Conservation (phyloP, 1,140 invertebrate genomes). For the Ladona fulva region DNA sequence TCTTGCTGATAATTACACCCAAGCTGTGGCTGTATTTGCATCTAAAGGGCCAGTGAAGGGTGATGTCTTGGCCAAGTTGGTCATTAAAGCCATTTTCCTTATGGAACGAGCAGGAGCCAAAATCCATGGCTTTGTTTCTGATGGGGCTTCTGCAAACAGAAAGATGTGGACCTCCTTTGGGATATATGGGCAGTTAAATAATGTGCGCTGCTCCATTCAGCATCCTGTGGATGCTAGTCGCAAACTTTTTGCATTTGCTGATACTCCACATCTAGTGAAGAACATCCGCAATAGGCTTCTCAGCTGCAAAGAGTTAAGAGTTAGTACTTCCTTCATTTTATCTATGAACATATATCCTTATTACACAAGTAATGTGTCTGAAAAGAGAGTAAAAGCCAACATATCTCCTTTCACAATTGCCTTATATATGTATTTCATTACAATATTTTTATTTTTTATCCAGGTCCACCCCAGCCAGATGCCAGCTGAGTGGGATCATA, state of each 20-base stretch:
- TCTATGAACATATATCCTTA: no score
- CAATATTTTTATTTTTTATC: constrained; percentile 6
- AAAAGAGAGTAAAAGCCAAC: no score
- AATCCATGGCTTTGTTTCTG: constrained; percentile 24
- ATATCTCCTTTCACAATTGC: no score
- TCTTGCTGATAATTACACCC: constrained; percentile 16
- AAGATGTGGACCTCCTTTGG: constrained; percentile 25
- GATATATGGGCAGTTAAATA: constrained; percentile 18
- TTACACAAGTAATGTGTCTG: no score
- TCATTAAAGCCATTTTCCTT: constrained; percentile 21
- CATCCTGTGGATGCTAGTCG: constrained; percentile 22
- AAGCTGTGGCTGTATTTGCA: constrained; percentile 22
- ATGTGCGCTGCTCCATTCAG: constrained; percentile 20
- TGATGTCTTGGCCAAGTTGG: constrained; percentile 11
- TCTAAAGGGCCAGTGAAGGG: constrained; percentile 20
- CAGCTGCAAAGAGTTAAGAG: no score
- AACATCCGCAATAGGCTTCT: constrained; percentile 22
- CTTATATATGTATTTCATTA: no score
- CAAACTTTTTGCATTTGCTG: constrained; percentile 25
- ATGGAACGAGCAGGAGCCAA: constrained; percentile 23
- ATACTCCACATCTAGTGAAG: constrained; percentile 26
- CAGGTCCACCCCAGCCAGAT: not conserved
- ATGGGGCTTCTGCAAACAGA: constrained; percentile 19
- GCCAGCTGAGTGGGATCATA: not conserved
- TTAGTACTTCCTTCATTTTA: no score